A percentile compares a stretch with the other conserved stretches of the same genome.
phyloP scores from a whole-genome alignment of 2,888 invertebrate species.

The Deroplatys truncata region DNA sequence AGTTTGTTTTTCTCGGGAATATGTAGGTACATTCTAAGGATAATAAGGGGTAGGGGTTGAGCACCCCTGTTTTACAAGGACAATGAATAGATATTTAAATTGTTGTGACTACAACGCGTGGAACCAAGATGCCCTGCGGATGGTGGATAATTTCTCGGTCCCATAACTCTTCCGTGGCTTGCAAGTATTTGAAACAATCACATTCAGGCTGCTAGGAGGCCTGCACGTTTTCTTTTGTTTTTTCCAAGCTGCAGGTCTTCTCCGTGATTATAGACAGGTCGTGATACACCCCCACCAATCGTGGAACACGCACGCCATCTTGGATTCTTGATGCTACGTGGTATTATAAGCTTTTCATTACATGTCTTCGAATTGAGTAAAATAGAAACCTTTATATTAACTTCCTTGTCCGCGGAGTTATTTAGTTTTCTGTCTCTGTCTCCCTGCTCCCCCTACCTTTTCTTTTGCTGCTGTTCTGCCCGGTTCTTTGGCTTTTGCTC shows the following conservation, averaged over 20 bases:
- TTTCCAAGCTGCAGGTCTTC: not conserved
- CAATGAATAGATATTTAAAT: not conserved
- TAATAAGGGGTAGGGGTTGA: not conserved
- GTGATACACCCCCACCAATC: slow-evolving; percentile 23
- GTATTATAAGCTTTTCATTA: not conserved
- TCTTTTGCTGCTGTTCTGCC: not conserved
- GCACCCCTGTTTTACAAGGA: not conserved
- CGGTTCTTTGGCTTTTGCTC: not conserved
- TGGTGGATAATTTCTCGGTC: not conserved
- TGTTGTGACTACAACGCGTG: not conserved
- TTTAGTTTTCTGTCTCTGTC: not conserved
- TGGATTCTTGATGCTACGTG: not conserved
- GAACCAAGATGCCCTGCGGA: not conserved
- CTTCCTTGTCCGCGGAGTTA: not conserved
- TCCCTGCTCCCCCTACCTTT: not conserved
- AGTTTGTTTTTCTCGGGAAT: too few species aligned
- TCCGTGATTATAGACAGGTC: not conserved
- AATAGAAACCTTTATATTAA: not conserved
- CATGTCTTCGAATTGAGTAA: not conserved
- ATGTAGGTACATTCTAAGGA: too few species aligned
- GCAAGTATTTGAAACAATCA: not conserved
- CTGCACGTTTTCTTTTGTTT: not conserved
- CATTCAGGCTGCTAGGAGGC: not conserved
- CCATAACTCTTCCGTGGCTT: not conserved
- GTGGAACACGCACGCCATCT: slow-evolving; percentile 10